Conservation (phyloP, 2,797 vertebrate genomes). For the Semaprochilodus insignis region DNA sequence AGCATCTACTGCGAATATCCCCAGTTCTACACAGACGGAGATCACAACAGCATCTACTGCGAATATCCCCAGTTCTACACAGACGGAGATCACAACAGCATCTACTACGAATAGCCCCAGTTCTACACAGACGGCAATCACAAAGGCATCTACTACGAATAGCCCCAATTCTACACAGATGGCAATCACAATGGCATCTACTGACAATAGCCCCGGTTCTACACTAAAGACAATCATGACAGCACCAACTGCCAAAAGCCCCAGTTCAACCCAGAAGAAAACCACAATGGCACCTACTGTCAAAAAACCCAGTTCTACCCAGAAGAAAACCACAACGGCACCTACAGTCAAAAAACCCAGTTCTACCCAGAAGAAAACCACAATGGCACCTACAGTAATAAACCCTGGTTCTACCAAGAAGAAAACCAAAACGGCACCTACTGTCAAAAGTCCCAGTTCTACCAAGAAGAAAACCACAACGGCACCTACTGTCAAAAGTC, state of each 20-base stretch:
- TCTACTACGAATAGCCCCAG: constrained; percentile 34
- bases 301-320: constrained; percentile 40
- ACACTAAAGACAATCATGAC: background rate
- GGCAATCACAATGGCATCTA: background rate
- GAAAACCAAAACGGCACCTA: background rate
- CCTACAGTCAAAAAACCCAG: constrained; percentile 39
- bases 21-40: constrained; percentile 17
- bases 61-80: constrained; percentile 39
- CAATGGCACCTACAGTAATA: constrained; percentile 6
- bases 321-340: background rate
- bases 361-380: constrained; percentile 10
- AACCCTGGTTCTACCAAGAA: constrained; percentile 33
- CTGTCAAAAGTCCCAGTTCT: constrained; percentile 38
- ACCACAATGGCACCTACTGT: background rate
- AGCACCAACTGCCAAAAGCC: constrained; percentile 28
- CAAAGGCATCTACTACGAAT: constrained; percentile 2
- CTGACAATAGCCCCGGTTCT: constrained; percentile 38
- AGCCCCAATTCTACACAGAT: constrained; percentile 33
- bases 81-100: background rate
- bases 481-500: constrained; percentile 24
- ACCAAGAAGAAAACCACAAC: constrained; percentile 2
- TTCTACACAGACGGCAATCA: constrained; percentile 7
- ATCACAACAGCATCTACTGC: background rate
- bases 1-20: constrained; percentile 25
- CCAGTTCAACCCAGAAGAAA: constrained; percentile 24